Evolutionary conservation across 2,888 invertebrate species (phyloP).

Genomic region (Coenonympha arcania): DNA sequence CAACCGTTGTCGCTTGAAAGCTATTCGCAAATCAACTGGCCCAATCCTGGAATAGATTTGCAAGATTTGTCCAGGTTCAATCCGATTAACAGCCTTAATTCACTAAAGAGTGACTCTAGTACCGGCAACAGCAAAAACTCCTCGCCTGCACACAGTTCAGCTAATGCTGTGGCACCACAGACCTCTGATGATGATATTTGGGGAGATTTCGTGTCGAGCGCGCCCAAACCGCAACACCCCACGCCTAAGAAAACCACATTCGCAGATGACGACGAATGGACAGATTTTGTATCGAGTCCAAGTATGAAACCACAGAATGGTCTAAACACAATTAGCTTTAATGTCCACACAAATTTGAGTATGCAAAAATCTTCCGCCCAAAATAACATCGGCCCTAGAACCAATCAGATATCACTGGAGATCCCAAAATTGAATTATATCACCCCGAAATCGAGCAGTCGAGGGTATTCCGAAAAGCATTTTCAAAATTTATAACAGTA

Average conservation of each 20-base stretch:
- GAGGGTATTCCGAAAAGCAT: conserved; percentile 60
- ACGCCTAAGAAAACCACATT: conserved; percentile 44
- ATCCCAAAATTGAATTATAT: conserved; percentile 66
- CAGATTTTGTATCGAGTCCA: conserved; percentile 67
- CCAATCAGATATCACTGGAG: conserved; percentile 49
- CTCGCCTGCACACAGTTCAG: conserved; percentile 52
- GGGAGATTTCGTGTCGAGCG: conserved; percentile 76
- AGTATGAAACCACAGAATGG: conserved; percentile 61
- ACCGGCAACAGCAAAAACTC: conserved; percentile 47
- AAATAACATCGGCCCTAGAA: conserved; percentile 44
- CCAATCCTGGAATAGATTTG: conserved; percentile 74
- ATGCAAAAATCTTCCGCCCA: conserved; percentile 47
- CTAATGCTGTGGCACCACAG: conserved; percentile 37
- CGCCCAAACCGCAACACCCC: conserved; percentile 47
- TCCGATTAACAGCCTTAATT: conserved; percentile 64
- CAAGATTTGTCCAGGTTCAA: conserved; percentile 69
- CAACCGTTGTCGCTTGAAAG: conserved; percentile 67
- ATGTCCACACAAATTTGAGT: conserved; percentile 62
- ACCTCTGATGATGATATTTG: conserved; percentile 72
- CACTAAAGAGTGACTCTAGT: conserved; percentile 56
- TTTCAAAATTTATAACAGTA: conserved; percentile 72
- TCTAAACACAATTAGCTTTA: conserved; percentile 64
- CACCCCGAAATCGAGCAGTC: conserved; percentile 58
- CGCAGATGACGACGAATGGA: conserved; percentile 68
- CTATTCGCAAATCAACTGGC: conserved; percentile 76